Evolutionary conservation across 2,797 vertebrate species (phyloP), one percentile per base, ranked within the genome.

Genomic region (Acipenser transmontanus): DNA sequence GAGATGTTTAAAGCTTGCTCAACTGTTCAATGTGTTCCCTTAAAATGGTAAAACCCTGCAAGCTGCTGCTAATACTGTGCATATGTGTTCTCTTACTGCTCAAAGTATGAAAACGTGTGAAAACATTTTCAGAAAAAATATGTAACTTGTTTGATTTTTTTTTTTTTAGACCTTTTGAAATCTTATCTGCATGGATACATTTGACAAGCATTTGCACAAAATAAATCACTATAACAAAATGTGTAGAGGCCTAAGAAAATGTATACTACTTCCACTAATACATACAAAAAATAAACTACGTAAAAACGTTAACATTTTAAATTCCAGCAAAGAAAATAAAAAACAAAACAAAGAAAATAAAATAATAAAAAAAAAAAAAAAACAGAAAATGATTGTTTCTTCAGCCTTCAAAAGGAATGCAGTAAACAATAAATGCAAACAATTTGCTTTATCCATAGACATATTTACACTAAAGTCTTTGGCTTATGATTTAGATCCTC

Each of bases 401-500:
- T 86, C 80, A 90, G 92, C 94, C 91, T 88, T 94, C 86, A 83
- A 91, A 93, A 94, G 91, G 88, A 93, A 96, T 92, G 93, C 90
- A 90, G 90, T 94, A 94, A 97, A 95, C 91, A 96, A 99, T 98
- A 98, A 98, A 99, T 99, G 98, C 94, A 95, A 94, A 91, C 87
- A 85, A 89, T 92, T 95, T 97, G 95, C 95, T 97, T 96, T 93
- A 91, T 94, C 91, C 87, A 81, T 97, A 93, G 91, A 98, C 95
- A 98, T 98, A 98, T 99, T 95, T 98, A 99, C 96, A 99, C 85
- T 91, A 83, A 82, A 95, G 87, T 99, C 97, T 99, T 99, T 99
- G 97, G 97, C 95, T 96, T 98, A 95, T 95, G 94, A 92, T 91
- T 88, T 90, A 91, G 89, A 87, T 93, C 92, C 86, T 89, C 90